phyloP scores from a whole-genome alignment of 2,113 vertebrate species.

The Ursus arctos region DNA sequence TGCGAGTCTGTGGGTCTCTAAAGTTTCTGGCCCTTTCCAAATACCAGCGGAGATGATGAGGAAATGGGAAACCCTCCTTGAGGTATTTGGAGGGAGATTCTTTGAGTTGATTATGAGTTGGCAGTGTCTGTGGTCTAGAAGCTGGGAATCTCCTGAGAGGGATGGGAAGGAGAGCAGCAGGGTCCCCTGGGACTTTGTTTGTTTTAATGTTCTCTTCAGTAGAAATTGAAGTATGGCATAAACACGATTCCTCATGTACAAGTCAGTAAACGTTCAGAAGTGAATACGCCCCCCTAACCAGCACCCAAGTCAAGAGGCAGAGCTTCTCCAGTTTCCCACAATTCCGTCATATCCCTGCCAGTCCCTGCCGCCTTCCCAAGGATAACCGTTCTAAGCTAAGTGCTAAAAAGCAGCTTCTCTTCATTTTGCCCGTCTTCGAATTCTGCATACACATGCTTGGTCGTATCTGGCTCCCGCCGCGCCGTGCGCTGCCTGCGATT shows the following conservation, averaged over 20 bases:
- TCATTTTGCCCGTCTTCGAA: neutral
- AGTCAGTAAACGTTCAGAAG: neutral
- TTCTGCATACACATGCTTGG: neutral
- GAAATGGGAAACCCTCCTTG: neutral
- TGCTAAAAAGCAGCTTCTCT: neutral
- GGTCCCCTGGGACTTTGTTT: neutral
- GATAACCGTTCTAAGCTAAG: neutral
- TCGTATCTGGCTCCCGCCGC: neutral
- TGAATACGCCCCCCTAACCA: neutral
- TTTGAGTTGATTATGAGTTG: neutral
- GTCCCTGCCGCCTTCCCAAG: neutral
- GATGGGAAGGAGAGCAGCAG: neutral
- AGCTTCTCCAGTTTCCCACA: neutral
- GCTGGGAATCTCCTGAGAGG: neutral
- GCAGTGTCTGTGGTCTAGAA: neutral
- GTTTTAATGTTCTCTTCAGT: neutral
- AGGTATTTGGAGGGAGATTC: neutral
- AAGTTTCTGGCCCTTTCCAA: neutral
- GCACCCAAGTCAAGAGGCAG: neutral
- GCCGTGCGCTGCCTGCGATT: neutral
- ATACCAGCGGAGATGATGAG: neutral
- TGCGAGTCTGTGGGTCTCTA: neutral
- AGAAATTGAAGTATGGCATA: neutral
- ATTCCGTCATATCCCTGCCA: neutral
- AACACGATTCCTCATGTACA: neutral